Evolutionary conservation across 1,140 invertebrate genomes (phyloP).

Genomic region (Zaprionus capensis): DNA sequence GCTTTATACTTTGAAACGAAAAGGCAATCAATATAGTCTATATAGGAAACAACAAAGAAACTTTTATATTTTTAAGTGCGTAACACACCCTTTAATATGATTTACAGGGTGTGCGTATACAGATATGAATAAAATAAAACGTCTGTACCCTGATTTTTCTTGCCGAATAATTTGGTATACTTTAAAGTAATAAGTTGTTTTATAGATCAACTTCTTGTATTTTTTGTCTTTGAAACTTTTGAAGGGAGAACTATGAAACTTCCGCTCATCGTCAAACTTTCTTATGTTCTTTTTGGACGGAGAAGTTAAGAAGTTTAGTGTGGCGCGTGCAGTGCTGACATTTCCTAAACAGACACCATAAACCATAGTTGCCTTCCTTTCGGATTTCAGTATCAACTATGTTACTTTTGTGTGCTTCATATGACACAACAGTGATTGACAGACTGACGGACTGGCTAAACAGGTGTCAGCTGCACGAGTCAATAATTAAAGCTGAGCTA

Average conservation of each 20-base stretch:
- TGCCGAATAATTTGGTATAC: not conserved
- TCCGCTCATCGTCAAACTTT: not conserved
- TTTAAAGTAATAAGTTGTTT: not conserved
- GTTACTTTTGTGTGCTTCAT: not conserved
- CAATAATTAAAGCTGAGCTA: slow-evolving; percentile 58
- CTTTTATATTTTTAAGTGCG: too few relatives aligned
- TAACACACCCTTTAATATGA: too few relatives aligned
- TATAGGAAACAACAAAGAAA: too few relatives aligned
- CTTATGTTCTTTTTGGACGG: too few relatives aligned
- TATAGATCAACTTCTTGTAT: not conserved
- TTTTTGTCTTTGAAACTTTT: not conserved
- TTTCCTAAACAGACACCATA: not conserved
- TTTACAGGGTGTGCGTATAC: not conserved
- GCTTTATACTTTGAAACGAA: too few relatives aligned
- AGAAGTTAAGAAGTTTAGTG: too few relatives aligned
- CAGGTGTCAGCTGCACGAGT: slow-evolving; percentile 56
- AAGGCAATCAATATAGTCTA: too few relatives aligned
- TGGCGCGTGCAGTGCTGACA: not conserved
- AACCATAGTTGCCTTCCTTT: not conserved
- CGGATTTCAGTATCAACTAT: not conserved
- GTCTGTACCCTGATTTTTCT: not conserved
- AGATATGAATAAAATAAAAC: not conserved
- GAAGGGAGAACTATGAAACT: not conserved
- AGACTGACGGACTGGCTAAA: not conserved
- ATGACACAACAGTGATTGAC: not conserved